Percentiles rank a stretch among this genome's conserved stretches.
phyloP scores from a whole-genome alignment of 2,113 vertebrate genomes.

The Centropus bengalensis region DNA sequence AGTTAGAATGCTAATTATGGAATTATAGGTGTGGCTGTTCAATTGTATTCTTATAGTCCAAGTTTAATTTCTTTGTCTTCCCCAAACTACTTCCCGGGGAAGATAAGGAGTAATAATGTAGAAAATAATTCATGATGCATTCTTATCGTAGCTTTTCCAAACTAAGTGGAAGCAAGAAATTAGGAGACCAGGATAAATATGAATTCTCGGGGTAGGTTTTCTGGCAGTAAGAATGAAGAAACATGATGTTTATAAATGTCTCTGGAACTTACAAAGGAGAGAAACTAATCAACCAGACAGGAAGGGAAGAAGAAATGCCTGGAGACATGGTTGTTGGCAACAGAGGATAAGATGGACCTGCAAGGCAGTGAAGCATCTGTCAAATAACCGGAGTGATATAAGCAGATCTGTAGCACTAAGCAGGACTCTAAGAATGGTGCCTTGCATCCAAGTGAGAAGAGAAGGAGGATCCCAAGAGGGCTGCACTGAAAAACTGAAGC shows the following conservation, averaged over 20 bases:
- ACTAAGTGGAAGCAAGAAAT: neutral
- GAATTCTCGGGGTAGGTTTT: neutral
- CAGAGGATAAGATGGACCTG: neutral
- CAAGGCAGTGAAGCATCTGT: neutral
- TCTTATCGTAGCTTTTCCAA: neutral
- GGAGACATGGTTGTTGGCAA: neutral
- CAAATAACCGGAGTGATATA: neutral
- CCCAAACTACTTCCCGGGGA: neutral
- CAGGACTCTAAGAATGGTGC: neutral
- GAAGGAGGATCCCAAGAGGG: neutral
- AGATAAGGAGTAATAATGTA: neutral
- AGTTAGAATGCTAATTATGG: neutral
- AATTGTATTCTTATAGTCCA: neutral
- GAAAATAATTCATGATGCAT: neutral
- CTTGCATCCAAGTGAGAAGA: neutral
- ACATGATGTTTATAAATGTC: neutral
- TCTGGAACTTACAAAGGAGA: neutral
- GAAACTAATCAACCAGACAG: neutral
- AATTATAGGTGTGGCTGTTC: neutral
- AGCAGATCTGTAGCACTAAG: neutral
- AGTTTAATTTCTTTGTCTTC: neutral
- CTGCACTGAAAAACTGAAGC: neutral
- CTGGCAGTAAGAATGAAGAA: neutral
- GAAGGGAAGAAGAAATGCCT: neutral
- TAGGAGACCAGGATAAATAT: neutral